These are phyloP conservation scores for Potamilus streckersoni DNA, from an alignment of 1,140 invertebrate species.

Conservation along the genomic window DNA sequence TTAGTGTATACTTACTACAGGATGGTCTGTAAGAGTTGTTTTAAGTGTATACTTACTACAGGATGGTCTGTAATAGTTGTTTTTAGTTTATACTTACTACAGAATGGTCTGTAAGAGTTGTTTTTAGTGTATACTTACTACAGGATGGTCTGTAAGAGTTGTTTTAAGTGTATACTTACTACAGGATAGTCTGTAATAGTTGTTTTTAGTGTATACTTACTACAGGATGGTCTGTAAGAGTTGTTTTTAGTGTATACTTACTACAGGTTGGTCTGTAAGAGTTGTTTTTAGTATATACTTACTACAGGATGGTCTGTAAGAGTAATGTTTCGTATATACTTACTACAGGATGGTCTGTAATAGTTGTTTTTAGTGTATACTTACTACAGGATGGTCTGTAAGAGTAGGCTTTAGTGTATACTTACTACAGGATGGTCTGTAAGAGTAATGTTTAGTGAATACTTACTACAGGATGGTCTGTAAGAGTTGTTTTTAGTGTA, in stretches of 20 bases:
- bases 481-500: constrained; percentile 16
- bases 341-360: constrained; percentile 63
- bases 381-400: constrained; percentile 62
- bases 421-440: constrained; percentile 63
- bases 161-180: constrained; percentile 39
- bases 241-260: constrained; percentile 33
- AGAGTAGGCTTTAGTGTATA: constrained; percentile 16
- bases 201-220: constrained; percentile 38
- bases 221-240: constrained; percentile 58
- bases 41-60: constrained; percentile 48
- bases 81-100: constrained; percentile 49
- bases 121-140: constrained; percentile 46
- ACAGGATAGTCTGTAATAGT: constrained; percentile 58
- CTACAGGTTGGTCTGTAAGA: constrained; percentile 60
- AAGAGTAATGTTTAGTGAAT: constrained; percentile 7
- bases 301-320: constrained; percentile 62
- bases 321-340: constrained; percentile 11
- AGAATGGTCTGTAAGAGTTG: constrained; percentile 52
- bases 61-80: constrained; percentile 51
- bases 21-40: constrained; percentile 48
- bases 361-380: constrained; percentile 3
- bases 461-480: constrained; percentile 63
- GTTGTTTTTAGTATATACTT: constrained; percentile 19
- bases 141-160: constrained; percentile 55
- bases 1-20: constrained; percentile 53